Evolutionary conservation across 2,113 vertebrate species (phyloP).

Genomic region (Pangasianodon gigas): DNA sequence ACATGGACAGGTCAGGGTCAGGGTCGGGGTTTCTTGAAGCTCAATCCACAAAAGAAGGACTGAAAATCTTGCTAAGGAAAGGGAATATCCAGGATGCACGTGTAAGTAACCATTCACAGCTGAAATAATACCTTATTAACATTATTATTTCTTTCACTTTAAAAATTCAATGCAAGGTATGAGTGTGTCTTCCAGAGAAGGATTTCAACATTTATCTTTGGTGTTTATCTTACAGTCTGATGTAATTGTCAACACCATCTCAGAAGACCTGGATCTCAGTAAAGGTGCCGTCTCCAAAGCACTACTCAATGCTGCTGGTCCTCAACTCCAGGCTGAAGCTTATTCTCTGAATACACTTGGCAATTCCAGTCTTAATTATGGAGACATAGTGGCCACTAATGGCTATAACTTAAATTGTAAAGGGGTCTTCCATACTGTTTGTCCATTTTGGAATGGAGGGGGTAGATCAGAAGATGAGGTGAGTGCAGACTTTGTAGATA

Average conservation of each 20-base stretch:
- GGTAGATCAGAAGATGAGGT: conserved; percentile 63
- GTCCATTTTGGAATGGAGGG: conserved; percentile 66
- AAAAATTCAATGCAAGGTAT: neutral
- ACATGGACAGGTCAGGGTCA: neutral
- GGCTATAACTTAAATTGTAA: conserved; percentile 72
- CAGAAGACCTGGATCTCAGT: conserved; percentile 67
- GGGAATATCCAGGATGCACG: conserved; percentile 73
- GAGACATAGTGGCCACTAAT: conserved; percentile 72
- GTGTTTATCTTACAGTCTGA: conserved; percentile 70
- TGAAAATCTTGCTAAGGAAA: conserved; percentile 69
- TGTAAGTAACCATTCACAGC: conserved; percentile 69
- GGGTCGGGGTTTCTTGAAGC: neutral
- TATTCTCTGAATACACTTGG: accelerated
- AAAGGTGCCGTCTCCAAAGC: conserved; percentile 78
- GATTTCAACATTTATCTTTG: neutral
- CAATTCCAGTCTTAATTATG: accelerated
- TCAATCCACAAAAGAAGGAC: conserved; percentile 68
- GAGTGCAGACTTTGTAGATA: neutral
- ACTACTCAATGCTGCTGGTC: conserved; percentile 75
- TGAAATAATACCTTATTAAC: neutral
- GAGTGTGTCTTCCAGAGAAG: neutral
- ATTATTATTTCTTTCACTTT: neutral
- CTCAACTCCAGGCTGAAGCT: conserved; percentile 72
- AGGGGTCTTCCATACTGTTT: conserved; percentile 74
- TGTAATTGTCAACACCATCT: conserved; percentile 81